phyloP scores from a whole-genome alignment of 2,113 vertebrate species.

The Leucosticte australis region DNA sequence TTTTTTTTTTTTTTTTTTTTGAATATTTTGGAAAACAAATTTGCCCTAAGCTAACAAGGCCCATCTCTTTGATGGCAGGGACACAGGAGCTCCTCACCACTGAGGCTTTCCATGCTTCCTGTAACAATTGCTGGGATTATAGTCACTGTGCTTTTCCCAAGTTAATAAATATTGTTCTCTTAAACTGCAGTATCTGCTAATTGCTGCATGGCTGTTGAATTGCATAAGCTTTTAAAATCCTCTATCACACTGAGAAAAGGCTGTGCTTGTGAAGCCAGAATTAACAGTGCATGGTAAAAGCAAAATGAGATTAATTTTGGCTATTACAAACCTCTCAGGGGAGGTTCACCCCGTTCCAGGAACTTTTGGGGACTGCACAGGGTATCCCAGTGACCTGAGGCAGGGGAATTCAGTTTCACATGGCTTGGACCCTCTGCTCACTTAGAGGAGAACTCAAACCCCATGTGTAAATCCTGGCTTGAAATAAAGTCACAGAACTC shows the following conservation, averaged over 20 bases:
- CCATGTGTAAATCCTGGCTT: background rate
- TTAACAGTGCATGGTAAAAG: background rate
- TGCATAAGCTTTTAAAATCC: background rate
- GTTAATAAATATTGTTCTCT: background rate
- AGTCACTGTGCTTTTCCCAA: background rate
- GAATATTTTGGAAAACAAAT: background rate
- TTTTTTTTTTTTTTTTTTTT: background rate
- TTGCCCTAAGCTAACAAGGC: background rate
- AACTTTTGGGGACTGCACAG: background rate
- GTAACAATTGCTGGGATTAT: background rate
- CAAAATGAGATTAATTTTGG: background rate
- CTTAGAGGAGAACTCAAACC: background rate
- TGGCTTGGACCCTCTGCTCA: background rate
- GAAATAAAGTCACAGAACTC: background rate
- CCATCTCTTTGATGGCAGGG: background rate
- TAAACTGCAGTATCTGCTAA: background rate
- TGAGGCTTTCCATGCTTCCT: background rate
- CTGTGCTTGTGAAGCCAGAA: background rate
- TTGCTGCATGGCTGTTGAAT: background rate
- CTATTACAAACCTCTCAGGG: background rate
- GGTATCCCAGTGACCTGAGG: background rate
- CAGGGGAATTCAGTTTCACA: background rate
- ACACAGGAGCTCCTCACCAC: background rate
- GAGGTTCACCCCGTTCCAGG: background rate
- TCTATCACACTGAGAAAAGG: background rate